Evolutionary conservation across 2,797 vertebrate species (phyloP).

Genomic region (Chaenodraco wilsoni): DNA sequence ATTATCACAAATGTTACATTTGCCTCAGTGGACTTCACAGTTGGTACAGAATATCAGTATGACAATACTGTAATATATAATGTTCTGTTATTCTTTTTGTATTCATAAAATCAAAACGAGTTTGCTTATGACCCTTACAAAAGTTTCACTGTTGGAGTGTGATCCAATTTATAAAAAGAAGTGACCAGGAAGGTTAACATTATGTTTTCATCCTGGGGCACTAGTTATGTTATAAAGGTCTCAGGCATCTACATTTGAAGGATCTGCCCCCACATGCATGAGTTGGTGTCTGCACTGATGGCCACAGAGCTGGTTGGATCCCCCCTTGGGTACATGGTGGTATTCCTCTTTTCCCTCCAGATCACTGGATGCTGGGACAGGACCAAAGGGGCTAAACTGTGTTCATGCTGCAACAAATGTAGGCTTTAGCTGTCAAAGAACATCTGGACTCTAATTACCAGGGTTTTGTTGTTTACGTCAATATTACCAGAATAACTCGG

Average conservation of each 20-base stretch:
- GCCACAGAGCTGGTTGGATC: constrained; percentile 23
- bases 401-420: constrained; percentile 1
- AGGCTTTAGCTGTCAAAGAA: constrained; percentile 16
- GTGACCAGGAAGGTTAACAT: constrained; percentile 4
- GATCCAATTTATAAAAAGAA: background rate
- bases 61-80: no score
- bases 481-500: background rate
- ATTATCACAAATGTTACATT: no score
- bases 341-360: constrained; percentile 43
- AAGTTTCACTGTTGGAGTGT: background rate
- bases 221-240: background rate
- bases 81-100: background rate
- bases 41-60: no score
- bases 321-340: constrained; percentile 19
- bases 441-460: background rate
- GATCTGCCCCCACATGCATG: background rate
- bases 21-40: no score
- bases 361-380: constrained; percentile 35
- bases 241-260: background rate
- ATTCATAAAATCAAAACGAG: background rate
- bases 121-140: background rate
- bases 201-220: background rate
- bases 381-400: constrained; percentile 22
- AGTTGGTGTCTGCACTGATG: background rate
- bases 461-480: no score